Conservation (phyloP, 2,797 vertebrate genomes). For the Orestias chungarensis region DNA sequence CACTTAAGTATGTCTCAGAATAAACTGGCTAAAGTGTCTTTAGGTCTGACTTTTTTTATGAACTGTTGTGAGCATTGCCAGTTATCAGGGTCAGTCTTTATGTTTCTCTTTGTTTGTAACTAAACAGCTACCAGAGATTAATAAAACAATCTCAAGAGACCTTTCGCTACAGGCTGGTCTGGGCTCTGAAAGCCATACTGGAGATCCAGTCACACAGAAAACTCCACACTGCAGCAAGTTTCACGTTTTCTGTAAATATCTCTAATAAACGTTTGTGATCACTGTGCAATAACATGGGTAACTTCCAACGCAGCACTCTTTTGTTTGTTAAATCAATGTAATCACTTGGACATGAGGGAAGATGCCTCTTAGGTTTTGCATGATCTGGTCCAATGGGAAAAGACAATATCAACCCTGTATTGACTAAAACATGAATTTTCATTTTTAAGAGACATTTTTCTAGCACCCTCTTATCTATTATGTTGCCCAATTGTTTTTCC, state of each 20-base stretch:
- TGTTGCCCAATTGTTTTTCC: not conserved
- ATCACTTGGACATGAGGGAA: not conserved
- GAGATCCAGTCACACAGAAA: slow-evolving; percentile 14
- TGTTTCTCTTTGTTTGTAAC: slow-evolving; percentile 15
- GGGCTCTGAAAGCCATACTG: slow-evolving; percentile 8
- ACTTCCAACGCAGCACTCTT: slow-evolving; percentile 17
- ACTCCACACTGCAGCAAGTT: slow-evolving; percentile 22
- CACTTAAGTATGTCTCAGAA: slow-evolving; percentile 17
- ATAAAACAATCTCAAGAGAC: slow-evolving; percentile 9
- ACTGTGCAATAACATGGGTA: slow-evolving; percentile 29
- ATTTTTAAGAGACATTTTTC: not conserved
- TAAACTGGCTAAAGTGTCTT: slow-evolving; percentile 53
- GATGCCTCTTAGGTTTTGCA: not conserved
- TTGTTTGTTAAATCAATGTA: slow-evolving; percentile 18
- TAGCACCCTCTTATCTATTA: not conserved
- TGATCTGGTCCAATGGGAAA: not conserved
- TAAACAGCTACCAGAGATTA: slow-evolving; percentile 8
- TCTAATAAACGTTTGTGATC: slow-evolving; percentile 44
- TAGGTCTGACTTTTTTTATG: slow-evolving; percentile 24
- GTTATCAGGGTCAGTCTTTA: slow-evolving; percentile 4
- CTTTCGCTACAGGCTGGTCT: slow-evolving; percentile 11
- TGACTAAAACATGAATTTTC: not conserved
- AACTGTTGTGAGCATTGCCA: slow-evolving; percentile 11
- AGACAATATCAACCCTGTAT: not conserved
- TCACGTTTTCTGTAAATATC: slow-evolving; percentile 69